Evolutionary conservation across 2,113 vertebrate genomes (phyloP), one percentile per base, ranked within the genome.

Genomic region (Lamprotornis superbus): DNA sequence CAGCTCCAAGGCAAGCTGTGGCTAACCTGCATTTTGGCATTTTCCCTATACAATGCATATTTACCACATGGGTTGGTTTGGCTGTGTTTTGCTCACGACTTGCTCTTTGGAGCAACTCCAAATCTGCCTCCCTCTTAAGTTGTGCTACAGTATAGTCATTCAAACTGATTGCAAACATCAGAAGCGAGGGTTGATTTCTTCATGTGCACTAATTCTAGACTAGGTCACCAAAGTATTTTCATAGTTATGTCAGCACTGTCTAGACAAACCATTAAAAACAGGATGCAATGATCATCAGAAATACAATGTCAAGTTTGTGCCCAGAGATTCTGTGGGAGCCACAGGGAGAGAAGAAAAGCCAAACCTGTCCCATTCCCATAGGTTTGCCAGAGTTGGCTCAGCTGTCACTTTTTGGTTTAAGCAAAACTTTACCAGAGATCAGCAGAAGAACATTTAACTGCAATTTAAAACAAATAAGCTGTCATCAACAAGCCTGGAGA

Each of bases 181-280:
- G 95, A 96, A 94, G 90, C 52, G 27, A 93, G 71, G 90, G 93
- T 9, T 97, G 96, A 93, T 94, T 96, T 93, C 95, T 95, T 90
- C 93, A 73, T 76, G 50, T n/a, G 8, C 94, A 60, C 95, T 96
- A 94, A 96, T 95, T 97, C 95, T 94, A 94, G 87, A 91, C 94
- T 96, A 94, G 96, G 95, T 96, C 93, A 96, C 95, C 87, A 79
- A 93, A 94, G 80, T 91, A 95, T 95, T 95, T 96, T 91, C 93
- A 95, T 90, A 93, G 94, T 95, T 94, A 88, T 95, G 95, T 96
- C 94, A 94, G 94, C 94, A 96, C 87, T 88, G 91, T 97, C 96
- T 96, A 96, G 93, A 97, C 97, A 94, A 97, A 93, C 73, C 91
- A 91, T 95, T 94, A 94, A 95, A 96, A 97, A 91, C 95, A 97